phyloP scores from a whole-genome alignment of 2,888 invertebrate species.

The Callyntrura guangdongensis region DNA sequence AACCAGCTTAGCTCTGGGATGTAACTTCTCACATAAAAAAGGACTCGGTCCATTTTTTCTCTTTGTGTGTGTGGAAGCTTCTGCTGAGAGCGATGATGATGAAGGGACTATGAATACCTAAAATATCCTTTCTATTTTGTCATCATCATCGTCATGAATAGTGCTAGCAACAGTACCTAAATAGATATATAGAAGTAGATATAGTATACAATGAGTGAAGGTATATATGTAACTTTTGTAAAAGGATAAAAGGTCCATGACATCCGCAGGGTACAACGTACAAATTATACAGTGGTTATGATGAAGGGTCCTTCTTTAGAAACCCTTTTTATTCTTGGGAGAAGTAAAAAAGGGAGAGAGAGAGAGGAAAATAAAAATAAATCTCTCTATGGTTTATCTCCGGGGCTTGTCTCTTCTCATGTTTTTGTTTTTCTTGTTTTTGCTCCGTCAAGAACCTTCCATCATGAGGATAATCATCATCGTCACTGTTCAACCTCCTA shows the following conservation, averaged over 20 bases:
- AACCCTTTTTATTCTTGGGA: conserved; percentile 19
- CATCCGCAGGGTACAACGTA: conserved; percentile 60
- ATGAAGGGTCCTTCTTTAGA: conserved; percentile 39
- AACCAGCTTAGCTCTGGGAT: conserved; percentile 42
- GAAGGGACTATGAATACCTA: conserved; percentile 64
- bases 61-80: conserved; percentile 37
- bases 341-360: neutral
- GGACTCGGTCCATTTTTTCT: conserved; percentile 65
- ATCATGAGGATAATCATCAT: neutral
- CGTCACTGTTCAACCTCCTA: neutral
- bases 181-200: neutral
- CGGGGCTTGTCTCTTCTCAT: conserved; percentile 24
- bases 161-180: neutral
- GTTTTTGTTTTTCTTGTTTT: conserved; percentile 59
- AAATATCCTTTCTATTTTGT: conserved; percentile 64
- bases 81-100: neutral
- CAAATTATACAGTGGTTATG: neutral
- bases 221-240: conserved; percentile 27
- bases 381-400: conserved; percentile 25
- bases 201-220: neutral
- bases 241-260: conserved; percentile 71
- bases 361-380: conserved; percentile 13
- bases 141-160: conserved; percentile 39
- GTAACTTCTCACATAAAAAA: conserved; percentile 57
- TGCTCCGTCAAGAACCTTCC: conserved; percentile 39